Evolutionary conservation across 2,113 vertebrate genomes (phyloP).

Genomic region (Chlorodrepanis virens): DNA sequence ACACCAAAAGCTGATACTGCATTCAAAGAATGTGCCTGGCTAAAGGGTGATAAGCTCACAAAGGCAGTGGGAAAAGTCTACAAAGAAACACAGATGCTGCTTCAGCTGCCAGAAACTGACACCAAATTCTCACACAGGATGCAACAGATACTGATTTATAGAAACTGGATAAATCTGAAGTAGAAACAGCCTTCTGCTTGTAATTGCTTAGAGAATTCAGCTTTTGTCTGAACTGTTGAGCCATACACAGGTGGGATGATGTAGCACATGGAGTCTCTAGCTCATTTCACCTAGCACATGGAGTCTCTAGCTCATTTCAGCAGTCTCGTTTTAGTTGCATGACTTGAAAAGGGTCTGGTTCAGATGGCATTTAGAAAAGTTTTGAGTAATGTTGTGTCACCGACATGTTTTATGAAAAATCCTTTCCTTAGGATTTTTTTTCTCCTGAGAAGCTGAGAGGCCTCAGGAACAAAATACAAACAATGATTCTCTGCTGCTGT

Average conservation of each 20-base stretch:
- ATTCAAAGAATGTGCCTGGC: not conserved
- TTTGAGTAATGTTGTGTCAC: not conserved
- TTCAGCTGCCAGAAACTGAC: not conserved
- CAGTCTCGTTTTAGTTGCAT: not conserved
- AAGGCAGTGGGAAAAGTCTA: not conserved
- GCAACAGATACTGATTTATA: not conserved
- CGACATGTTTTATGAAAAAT: too few species aligned
- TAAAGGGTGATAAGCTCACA: not conserved
- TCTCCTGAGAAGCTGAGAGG: too few species aligned
- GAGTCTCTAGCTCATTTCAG: not conserved
- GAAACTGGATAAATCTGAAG: not conserved
- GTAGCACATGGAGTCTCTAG: not conserved
- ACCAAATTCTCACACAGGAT: not conserved
- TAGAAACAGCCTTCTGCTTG: not conserved
- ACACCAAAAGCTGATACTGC: not conserved
- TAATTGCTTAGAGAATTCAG: not conserved
- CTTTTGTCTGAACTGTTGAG: not conserved
- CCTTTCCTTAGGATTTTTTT: too few species aligned
- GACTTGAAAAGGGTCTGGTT: not conserved
- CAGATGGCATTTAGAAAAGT: not conserved
- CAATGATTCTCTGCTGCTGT: too few species aligned
- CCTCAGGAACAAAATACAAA: too few species aligned
- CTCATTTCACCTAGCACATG: not conserved
- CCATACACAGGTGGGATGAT: not conserved
- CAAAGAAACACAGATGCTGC: not conserved